These are phyloP conservation scores for Sylvilagus floridanus DNA, from an alignment of 2,797 vertebrate genomes.

Conservation along the genomic window DNA sequence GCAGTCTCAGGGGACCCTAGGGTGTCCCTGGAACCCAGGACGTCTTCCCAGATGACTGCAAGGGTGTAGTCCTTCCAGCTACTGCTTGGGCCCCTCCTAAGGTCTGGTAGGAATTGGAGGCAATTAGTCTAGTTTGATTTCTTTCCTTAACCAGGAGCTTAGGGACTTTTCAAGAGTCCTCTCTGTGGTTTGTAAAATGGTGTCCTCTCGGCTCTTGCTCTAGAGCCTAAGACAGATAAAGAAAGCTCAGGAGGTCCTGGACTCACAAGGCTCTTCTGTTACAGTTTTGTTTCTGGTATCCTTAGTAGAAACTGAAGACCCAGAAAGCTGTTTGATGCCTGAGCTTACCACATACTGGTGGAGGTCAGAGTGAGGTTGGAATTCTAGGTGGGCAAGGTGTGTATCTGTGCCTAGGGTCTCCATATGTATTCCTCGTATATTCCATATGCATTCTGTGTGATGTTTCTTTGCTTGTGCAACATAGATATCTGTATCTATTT, in stretches of 20 bases:
- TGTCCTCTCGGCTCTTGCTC: neutral
- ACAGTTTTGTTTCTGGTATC: neutral
- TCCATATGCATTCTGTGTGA: neutral
- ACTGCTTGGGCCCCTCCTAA: neutral
- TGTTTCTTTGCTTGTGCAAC: neutral
- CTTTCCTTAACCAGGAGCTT: neutral
- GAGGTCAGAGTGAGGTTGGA: neutral
- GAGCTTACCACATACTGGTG: neutral
- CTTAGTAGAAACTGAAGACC: neutral
- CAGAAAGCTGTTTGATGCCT: neutral
- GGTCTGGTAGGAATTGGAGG: neutral
- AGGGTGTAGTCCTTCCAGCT: neutral
- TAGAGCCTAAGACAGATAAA: neutral
- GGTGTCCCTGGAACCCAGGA: neutral
- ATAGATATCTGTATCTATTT: neutral
- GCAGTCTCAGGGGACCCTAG: neutral
- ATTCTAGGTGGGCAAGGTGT: neutral
- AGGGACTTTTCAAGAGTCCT: neutral
- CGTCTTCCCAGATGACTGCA: neutral
- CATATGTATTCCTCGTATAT: neutral
- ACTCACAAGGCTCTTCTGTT: neutral
- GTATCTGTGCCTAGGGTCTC: neutral
- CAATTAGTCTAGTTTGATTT: conserved; percentile 6
- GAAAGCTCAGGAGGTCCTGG: neutral
- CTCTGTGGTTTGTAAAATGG: neutral